Evolutionary conservation across 2,888 invertebrate species (phyloP).

Genomic region (Encarsia formosa): DNA sequence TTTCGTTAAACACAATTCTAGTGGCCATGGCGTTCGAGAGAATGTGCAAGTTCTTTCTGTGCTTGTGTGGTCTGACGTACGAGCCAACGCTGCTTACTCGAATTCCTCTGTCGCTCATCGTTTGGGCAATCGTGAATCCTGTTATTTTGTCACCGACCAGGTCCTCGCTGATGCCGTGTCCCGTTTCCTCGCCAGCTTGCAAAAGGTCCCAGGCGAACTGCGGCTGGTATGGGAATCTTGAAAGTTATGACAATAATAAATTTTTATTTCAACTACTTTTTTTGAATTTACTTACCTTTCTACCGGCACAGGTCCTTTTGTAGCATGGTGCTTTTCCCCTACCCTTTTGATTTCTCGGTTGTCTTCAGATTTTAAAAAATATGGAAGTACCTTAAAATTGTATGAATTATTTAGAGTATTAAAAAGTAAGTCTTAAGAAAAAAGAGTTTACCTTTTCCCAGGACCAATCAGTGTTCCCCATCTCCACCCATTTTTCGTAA

Average conservation of each 20-base stretch:
- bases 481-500: slow-evolving; percentile 69
- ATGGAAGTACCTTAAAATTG: slow-evolving; percentile 69
- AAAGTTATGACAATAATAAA: neutral
- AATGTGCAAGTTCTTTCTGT: slow-evolving; percentile 59
- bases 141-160: slow-evolving; percentile 60
- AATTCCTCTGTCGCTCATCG: slow-evolving; percentile 60
- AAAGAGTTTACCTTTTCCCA: slow-evolving; percentile 56
- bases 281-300: slow-evolving; percentile 37
- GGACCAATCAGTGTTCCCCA: slow-evolving; percentile 71
- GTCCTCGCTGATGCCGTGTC: slow-evolving; percentile 61
- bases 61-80: slow-evolving; percentile 56
- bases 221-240: slow-evolving; percentile 62
- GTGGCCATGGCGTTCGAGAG: slow-evolving; percentile 59
- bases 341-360: slow-evolving; percentile 62
- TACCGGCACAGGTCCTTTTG: slow-evolving; percentile 60
- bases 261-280: neutral
- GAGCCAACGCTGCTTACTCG: slow-evolving; percentile 60
- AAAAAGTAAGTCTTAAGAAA: neutral
- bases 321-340: slow-evolving; percentile 58
- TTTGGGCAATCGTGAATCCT: slow-evolving; percentile 65
- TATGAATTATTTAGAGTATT: neutral
- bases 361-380: slow-evolving; percentile 65
- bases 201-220: slow-evolving; percentile 59
- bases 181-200: slow-evolving; percentile 59
- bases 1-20: slow-evolving; percentile 52